These are phyloP conservation scores for Sminthurinus signatus DNA, from an alignment of 1,140 invertebrate species.

Conservation along the genomic window DNA sequence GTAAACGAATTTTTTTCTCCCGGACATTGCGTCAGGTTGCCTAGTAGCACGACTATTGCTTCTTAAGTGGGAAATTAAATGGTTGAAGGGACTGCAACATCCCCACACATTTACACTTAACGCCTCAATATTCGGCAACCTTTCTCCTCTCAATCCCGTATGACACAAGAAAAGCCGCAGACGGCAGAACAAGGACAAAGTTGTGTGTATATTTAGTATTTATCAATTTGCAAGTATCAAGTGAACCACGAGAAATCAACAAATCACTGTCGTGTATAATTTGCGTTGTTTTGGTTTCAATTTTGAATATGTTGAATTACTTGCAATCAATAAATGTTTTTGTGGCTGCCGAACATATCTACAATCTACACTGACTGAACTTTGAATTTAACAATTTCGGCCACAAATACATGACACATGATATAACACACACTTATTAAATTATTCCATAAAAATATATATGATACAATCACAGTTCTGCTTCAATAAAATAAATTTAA, in stretches of 20 bases:
- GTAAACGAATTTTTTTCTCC: conserved; percentile 18
- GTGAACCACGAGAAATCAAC: too few species aligned
- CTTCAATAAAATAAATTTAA: too few species aligned
- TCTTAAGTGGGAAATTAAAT: not conserved
- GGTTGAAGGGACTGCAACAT: conserved; percentile 4
- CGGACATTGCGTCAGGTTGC: not conserved
- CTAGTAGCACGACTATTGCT: not conserved
- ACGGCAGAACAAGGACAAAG: not conserved
- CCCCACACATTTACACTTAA: not conserved
- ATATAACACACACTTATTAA: too few species aligned
- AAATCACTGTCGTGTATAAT: not conserved
- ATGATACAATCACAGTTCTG: too few species aligned
- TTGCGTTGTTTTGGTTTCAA: not conserved
- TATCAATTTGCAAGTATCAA: too few species aligned
- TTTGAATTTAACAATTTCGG: too few species aligned
- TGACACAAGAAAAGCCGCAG: not conserved
- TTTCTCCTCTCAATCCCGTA: not conserved
- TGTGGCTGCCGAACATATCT: too few species aligned
- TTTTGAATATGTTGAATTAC: not conserved
- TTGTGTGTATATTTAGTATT: not conserved
- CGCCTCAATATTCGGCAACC: not conserved
- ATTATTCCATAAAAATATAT: too few species aligned
- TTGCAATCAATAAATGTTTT: too few species aligned
- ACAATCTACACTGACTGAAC: too few species aligned
- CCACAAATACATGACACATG: too few species aligned